A percentile compares a stretch with the other conserved stretches of the same genome.
phyloP scores from a whole-genome alignment of 2,888 invertebrate species.

The Aphodius sticticus region DNA sequence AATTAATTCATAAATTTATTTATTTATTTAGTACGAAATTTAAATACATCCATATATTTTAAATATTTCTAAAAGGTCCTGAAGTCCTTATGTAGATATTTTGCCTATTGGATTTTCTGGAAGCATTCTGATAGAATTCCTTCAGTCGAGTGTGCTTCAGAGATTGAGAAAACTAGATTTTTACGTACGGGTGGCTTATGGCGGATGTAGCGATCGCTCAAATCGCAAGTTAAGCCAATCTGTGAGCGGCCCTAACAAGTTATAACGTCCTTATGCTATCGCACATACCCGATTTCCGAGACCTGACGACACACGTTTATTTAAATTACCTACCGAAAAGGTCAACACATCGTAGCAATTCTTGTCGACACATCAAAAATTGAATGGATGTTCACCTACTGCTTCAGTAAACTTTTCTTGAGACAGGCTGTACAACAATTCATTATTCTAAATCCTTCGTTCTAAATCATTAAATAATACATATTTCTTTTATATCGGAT shows the following conservation, averaged over 20 bases:
- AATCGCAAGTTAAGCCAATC: conserved; percentile 51
- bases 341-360: neutral
- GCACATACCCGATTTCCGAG: conserved; percentile 29
- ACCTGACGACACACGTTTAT: conserved; percentile 29
- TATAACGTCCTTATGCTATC: conserved; percentile 48
- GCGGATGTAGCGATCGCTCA: conserved; percentile 36
- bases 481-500: too few species aligned
- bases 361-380: neutral
- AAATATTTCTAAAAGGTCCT: neutral
- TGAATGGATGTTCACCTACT: neutral
- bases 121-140: neutral
- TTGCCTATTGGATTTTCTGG: neutral
- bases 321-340: conserved; percentile 31
- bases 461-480: too few species aligned
- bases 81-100: neutral
- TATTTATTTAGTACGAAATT: too few species aligned
- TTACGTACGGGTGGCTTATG: conserved; percentile 5
- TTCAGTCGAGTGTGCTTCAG: neutral
- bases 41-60: neutral
- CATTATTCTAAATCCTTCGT: too few species aligned
- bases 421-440: neutral
- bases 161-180: neutral
- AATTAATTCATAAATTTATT: too few species aligned
- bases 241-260: conserved; percentile 47
- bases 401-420: neutral